Evolutionary conservation across 2,113 vertebrate species (phyloP).

Genomic region (Xyrauchen texanus): DNA sequence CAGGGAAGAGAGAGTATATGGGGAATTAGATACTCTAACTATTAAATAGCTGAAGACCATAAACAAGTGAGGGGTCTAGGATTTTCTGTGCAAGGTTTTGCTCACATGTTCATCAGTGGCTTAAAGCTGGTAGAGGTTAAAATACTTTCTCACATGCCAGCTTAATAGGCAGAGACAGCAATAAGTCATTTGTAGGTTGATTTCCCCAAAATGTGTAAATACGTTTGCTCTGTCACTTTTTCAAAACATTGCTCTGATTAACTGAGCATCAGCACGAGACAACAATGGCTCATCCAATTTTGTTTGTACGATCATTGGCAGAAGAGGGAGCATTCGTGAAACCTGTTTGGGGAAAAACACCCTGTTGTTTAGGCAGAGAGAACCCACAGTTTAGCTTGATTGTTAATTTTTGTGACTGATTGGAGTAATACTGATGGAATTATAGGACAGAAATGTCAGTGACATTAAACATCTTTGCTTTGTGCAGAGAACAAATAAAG

Average conservation of each 20-base stretch:
- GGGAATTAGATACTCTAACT: conserved; percentile 57
- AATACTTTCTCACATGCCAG: not conserved
- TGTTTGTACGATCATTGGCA: too few species aligned
- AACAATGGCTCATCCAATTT: too few species aligned
- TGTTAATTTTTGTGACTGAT: conserved; percentile 74
- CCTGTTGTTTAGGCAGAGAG: conserved; percentile 11
- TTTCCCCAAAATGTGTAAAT: not conserved
- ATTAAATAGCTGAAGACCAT: conserved; percentile 43
- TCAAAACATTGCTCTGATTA: too few species aligned
- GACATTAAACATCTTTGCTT: conserved; percentile 71
- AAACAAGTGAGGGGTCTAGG: conserved; percentile 34
- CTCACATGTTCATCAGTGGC: conserved; percentile 9
- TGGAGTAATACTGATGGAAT: conserved; percentile 78
- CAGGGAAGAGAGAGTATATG: conserved; percentile 73
- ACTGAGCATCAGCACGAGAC: too few species aligned
- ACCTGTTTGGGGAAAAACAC: conserved; percentile 45
- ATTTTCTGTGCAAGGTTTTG: conserved; percentile 16
- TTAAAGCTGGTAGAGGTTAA: not conserved
- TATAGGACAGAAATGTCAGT: conserved; percentile 72
- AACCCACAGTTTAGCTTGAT: conserved; percentile 59
- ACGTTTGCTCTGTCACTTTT: not conserved
- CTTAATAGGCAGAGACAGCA: too few species aligned
- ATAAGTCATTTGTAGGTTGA: too few species aligned
- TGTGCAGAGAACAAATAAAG: conserved; percentile 70
- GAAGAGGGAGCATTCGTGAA: too few species aligned